Percentiles rank a stretch among this genome's conserved stretches.
Conservation (phyloP, 1,140 invertebrate species). For the Bombus balteatus region DNA sequence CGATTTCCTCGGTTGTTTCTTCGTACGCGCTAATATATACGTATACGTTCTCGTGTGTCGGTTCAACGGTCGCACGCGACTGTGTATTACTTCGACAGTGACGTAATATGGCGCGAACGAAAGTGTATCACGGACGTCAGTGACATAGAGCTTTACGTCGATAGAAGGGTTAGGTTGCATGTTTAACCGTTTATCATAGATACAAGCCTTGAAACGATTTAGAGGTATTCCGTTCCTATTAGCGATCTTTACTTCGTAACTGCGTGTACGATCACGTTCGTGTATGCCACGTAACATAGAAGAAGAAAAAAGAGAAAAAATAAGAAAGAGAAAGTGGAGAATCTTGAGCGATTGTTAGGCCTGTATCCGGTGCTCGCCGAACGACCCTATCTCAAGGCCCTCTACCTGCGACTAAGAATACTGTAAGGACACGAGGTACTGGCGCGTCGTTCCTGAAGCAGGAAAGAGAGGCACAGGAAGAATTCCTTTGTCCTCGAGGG, state of each 20-base stretch:
- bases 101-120: conserved; percentile 45
- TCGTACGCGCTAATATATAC: neutral
- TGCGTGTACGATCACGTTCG: neutral
- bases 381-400: neutral
- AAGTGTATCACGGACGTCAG: neutral
- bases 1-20: conserved; percentile 55
- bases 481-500: conserved; percentile 78
- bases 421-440: conserved; percentile 40
- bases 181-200: conserved; percentile 9
- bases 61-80: conserved; percentile 44
- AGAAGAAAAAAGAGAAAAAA: neutral
- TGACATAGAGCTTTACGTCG: conserved; percentile 10
- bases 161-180: neutral
- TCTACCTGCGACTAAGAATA: conserved; percentile 27
- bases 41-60: neutral
- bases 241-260: neutral
- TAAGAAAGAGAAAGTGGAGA: neutral
- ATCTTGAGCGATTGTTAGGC: neutral
- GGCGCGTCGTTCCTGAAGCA: neutral
- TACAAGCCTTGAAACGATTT: conserved; percentile 18
- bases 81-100: conserved; percentile 5
- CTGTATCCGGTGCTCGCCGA: neutral
- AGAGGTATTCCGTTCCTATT: conserved; percentile 1
- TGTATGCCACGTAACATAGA: neutral
- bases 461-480: conserved; percentile 60